Conservation (phyloP, 2,113 vertebrate species). For the Numenius arquata region DNA sequence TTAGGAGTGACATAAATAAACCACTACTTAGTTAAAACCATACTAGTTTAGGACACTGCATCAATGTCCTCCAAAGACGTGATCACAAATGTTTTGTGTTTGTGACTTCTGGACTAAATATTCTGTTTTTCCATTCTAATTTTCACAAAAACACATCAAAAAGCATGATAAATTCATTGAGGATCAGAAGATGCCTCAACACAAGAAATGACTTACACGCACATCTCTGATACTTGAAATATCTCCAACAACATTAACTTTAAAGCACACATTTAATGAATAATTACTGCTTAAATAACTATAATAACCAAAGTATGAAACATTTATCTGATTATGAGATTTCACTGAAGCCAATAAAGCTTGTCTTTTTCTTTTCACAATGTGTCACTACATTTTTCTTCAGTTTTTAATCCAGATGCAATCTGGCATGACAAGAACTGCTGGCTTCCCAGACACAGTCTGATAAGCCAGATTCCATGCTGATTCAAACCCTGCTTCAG, state of each 20-base stretch:
- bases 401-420: constrained; percentile 53
- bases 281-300: constrained; percentile 34
- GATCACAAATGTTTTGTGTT: background rate
- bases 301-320: background rate
- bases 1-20: background rate
- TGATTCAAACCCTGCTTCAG: constrained; percentile 4
- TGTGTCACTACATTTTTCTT: constrained; percentile 35
- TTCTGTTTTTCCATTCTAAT: background rate
- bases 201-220: background rate
- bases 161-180: background rate
- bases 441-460: constrained; percentile 11
- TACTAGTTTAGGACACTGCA: background rate
- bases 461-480: constrained; percentile 44
- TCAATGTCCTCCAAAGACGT: background rate
- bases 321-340: constrained; percentile 41
- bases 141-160: background rate
- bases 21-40: background rate
- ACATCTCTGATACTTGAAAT: background rate
- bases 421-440: constrained; percentile 36
- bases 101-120: background rate
- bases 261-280: constrained; percentile 25
- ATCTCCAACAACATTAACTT: background rate
- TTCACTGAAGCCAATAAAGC: constrained; percentile 27
- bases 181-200: background rate
- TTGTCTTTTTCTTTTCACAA: constrained; percentile 24